Base-by-base conservation (phyloP, 2,113 vertebrate species). In the Cryptotis parvus region DNA sequence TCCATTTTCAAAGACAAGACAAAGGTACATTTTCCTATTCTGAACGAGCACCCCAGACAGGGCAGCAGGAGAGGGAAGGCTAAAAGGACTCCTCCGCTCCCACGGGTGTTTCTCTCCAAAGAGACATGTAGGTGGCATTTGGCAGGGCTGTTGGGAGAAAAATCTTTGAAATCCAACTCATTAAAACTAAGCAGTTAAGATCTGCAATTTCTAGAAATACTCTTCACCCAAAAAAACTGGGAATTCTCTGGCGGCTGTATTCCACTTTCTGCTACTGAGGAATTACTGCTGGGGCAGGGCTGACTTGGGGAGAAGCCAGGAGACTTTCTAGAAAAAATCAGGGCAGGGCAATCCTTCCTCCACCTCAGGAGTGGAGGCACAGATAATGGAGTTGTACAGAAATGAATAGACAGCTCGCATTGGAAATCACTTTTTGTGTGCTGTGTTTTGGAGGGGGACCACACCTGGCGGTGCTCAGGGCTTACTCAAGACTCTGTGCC, bases 91-190 rank as follows among this genome's bases (percentile, higher is more conserved):
- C 55, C 55, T 22, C 22, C 24, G 15, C 20, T 58, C 55, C 55
- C 22, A 7, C 24, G 15, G 55, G 18, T 24, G 4, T 18, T 58
- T 6, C 22, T 24, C 20, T 1, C 55, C n/a, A 43, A 39, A 9
- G 49, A 83, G 80, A 49, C 31, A n/a, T 1, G 27, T 16, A 35
- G 12, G 20, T 73, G 24, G 29, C 14, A 31, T 52, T 75, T 66
- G 37, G 39, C 68, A 72, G 20, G 49, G 24, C 35, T 75, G 24
- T 49, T 70, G 45, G 12, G 49, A 74, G 41, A 45, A 79, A 90
- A 70, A n/a, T 66, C 65, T 78, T 41, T 90, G 61, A 86, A 66
- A 89, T 24, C 22, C 6, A 73, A n/a, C 75, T 91, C 37, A 43
- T 49, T 37, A 8, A 9, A 37, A 70, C 12, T 18, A 55, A 52